phyloP scores from a whole-genome alignment of 2,113 vertebrate species.

The Synodontis membranacea region DNA sequence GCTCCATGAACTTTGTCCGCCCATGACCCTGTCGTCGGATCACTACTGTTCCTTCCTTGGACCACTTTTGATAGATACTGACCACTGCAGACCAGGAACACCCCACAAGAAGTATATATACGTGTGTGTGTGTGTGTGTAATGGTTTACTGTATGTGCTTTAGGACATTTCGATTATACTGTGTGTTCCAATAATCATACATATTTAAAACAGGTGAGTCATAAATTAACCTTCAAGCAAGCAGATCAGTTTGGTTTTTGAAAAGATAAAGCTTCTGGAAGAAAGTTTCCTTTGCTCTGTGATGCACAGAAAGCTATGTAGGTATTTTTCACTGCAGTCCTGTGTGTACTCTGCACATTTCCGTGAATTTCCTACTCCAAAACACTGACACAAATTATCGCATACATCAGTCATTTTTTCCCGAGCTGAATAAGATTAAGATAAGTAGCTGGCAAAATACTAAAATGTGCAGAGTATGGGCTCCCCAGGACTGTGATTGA shows the following conservation, averaged over 20 bases:
- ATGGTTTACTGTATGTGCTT: too few species aligned
- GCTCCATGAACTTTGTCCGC: too few species aligned
- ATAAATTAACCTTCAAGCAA: not conserved
- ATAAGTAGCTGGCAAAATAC: not conserved
- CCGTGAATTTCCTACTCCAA: not conserved
- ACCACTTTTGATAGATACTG: too few species aligned
- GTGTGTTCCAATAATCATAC: not conserved
- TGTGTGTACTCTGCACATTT: not conserved
- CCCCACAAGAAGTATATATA: too few species aligned
- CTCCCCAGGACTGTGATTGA: conserved; percentile 16
- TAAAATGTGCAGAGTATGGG: not conserved
- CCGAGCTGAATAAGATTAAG: not conserved
- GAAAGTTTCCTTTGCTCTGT: not conserved
- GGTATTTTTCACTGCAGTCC: not conserved
- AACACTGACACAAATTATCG: not conserved
- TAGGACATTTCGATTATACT: too few species aligned
- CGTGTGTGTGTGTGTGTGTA: too few species aligned
- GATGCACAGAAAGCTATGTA: not conserved
- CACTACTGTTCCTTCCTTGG: too few species aligned
- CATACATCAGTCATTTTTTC: not conserved
- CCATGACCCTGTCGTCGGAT: too few species aligned
- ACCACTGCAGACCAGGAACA: too few species aligned
- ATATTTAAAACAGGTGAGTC: not conserved
- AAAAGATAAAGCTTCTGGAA: not conserved
- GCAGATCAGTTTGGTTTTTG: not conserved